Base-by-base conservation (phyloP, 2,113 vertebrate species). In the Corapipo altera region DNA sequence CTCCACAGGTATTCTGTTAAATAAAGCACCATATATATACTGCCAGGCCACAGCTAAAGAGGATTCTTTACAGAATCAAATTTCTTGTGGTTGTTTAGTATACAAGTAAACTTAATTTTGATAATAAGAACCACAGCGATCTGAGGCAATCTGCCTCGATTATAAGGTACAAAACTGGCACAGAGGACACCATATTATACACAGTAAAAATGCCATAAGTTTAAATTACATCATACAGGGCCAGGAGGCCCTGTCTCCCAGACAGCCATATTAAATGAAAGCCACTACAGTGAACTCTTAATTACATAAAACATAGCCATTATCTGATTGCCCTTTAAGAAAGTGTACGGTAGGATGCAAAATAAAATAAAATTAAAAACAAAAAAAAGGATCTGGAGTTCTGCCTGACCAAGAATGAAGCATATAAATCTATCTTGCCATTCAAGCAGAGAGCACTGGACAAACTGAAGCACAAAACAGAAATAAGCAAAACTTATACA, bases 31-130 rank as follows among this genome's bases (percentile, higher is more conserved):
- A 98, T 98, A 99, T 99, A 98, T 99, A 99, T 99, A 99, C 99
- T 98, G 99, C 98, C 99, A 99, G 99, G 99, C 98, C 99, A 99
- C 98, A 99, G 98, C 98, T 99, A 98, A 98, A 99, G 98, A 99
- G 98, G 99, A 99, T 99, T 99, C 99, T 99, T 99, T 99, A 99
- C 99, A 99, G 99, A 99, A 99, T 99, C 99, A 99, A 99, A 98
- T 99, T 99, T 99, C 98, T 98, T 98, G 99, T 99, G 99, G 99
- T 99, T 99, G 98, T 98, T 98, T 98, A 99, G 98, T 99, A 98
- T 99, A 99, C 99, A 99, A 98, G 99, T 99, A 99, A 99, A 99
- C 99, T 98, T 98, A 98, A 98, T 99, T 99, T 99, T 98, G 98
- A 99, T 99, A 99, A 98, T 98, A 98, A 98, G 98, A 98, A 99